Base-by-base conservation (phyloP, 2,888 invertebrate genomes). In the Malthinus seriepunctatus region DNA sequence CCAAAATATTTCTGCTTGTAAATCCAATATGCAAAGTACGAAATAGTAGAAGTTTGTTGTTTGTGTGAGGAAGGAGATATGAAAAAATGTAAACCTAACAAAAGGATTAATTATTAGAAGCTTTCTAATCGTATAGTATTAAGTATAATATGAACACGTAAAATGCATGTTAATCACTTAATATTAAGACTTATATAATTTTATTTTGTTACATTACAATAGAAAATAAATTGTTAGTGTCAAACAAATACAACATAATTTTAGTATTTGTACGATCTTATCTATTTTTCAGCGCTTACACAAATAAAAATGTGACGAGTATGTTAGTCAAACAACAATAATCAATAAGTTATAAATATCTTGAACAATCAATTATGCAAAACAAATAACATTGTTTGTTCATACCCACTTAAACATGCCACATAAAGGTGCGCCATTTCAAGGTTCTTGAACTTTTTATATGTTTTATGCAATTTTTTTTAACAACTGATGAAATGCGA, bases 351-450 rank as follows among this genome's bases (percentile, higher is more conserved):
- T 67, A 67, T 68, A 69, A 70, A 63, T 68, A 67, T 67, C 69
- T 67, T 60, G 62, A 68, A 71, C 68, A 71, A 69, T 69, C 71
- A 68, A 69, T 69, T 71, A 71, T 69, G 69, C 69, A 68, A 67
- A 67, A 64, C 65, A 69, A 69, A 69, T 68, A 70, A 42, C 44
- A 45, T 53, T 59, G 49, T 60, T 55, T 57, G 66, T 60, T 63
- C 63, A 65, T 67, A 64, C 67, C 68, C 67, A 66, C 66, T 67
- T 60, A 62, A 60, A 65, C 62, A 59, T 56, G 56, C 62, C 37
- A 42, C 54, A 61, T 52, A 63, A 65, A 63, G 60, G 63, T 63
- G 62, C 55, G 60, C 56, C 60, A 60, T 53, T 60, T 60, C 48
- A 53, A 56, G 60, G 60, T 56, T 45, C 52, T 52, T 56, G 60